Percentiles rank a stretch among this genome's conserved stretches.
phyloP scores from a whole-genome alignment of 2,888 invertebrate species.

The Graphium colonna region DNA sequence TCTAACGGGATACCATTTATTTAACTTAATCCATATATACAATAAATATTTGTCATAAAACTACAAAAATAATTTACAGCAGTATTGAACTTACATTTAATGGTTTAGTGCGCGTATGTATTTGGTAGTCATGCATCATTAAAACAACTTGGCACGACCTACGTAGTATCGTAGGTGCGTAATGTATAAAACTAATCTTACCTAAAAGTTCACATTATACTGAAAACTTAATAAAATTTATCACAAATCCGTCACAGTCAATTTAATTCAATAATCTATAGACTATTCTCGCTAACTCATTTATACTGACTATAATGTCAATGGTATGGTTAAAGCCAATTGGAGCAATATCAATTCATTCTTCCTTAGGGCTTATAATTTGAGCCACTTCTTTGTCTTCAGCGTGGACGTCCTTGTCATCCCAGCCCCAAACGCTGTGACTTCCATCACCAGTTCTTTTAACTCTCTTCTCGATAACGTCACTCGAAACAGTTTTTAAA shows the following conservation, averaged over 20 bases:
- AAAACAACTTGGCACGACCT: background rate
- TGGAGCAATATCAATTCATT: slow-evolving; percentile 1
- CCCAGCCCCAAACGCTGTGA: slow-evolving; percentile 88
- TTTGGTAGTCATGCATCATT: background rate
- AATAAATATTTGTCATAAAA: slow-evolving; percentile 11
- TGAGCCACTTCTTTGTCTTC: slow-evolving; percentile 18
- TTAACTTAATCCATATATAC: slow-evolving; percentile 2
- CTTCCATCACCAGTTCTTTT: slow-evolving; percentile 87
- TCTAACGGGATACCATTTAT: slow-evolving; percentile 14
- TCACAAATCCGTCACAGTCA: slow-evolving; percentile 30
- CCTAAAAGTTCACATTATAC: slow-evolving; percentile 23
- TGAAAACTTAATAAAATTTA: slow-evolving; percentile 23
- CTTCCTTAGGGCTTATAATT: slow-evolving; percentile 15
- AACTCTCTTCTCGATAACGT: slow-evolving; percentile 85
- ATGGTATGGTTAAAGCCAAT: background rate
- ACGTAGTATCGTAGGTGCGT: background rate
- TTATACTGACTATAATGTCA: slow-evolving; percentile 7
- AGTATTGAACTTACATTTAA: background rate
- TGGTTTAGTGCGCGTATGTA: background rate
- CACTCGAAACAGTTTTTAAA: slow-evolving; percentile 86
- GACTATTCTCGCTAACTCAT: slow-evolving; percentile 2
- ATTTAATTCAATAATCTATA: slow-evolving; percentile 1
- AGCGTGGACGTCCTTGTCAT: slow-evolving; percentile 59
- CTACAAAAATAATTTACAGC: slow-evolving; percentile 1
- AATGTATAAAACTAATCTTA: background rate